Evolutionary conservation across 2,797 vertebrate genomes (phyloP).

Genomic region (Malacoraja senta): DNA sequence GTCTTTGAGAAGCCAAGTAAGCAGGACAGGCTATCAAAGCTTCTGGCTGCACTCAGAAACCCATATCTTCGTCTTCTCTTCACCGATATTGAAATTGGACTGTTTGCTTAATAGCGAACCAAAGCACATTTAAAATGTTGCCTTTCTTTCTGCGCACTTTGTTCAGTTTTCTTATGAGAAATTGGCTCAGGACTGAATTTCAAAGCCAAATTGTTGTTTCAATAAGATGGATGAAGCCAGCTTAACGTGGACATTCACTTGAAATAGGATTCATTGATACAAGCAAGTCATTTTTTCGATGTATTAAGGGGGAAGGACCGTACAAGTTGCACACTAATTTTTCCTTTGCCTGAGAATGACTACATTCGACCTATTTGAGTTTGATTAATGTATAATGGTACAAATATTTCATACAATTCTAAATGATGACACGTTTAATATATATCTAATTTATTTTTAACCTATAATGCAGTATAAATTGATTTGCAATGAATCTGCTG

Average conservation of each 20-base stretch:
- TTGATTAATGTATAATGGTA: background rate
- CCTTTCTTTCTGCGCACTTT: background rate
- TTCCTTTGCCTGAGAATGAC: background rate
- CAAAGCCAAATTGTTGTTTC: background rate
- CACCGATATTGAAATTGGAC: background rate
- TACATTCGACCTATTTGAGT: background rate
- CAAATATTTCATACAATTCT: background rate
- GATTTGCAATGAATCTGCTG: background rate
- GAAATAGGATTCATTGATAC: constrained; percentile 23
- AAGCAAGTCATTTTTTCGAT: constrained; percentile 4
- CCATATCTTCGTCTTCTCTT: background rate
- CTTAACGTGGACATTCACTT: background rate
- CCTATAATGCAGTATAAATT: constrained; percentile 7
- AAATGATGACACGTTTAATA: background rate
- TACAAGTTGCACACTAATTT: background rate
- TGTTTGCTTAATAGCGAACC: background rate
- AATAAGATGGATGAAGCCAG: background rate
- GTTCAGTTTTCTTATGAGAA: background rate
- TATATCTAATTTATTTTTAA: background rate
- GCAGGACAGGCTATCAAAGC: background rate
- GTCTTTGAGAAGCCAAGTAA: background rate
- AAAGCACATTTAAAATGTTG: background rate
- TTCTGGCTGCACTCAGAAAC: background rate
- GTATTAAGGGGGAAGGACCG: background rate
- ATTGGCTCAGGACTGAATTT: background rate